These are phyloP conservation scores for Hippasteria phrygiana DNA, from an alignment of 53 echinoderm and acorn worm species.

Conservation along the genomic window DNA sequence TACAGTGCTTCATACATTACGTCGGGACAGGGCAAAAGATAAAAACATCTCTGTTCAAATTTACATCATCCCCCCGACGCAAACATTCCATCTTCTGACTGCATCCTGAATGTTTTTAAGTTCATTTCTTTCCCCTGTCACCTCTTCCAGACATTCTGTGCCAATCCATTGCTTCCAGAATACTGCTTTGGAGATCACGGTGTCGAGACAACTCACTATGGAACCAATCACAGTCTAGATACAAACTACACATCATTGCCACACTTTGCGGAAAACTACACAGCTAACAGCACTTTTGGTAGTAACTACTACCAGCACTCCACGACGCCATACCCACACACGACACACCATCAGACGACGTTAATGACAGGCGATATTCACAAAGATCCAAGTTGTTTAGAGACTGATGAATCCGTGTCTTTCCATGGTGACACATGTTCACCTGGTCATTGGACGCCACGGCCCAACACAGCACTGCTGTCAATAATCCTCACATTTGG, in stretches of 20 bases:
- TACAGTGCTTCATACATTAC: too few relatives aligned
- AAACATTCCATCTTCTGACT: too few relatives aligned
- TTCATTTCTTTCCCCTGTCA: neutral
- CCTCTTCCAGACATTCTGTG: conserved; percentile 68
- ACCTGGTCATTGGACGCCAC: conserved; percentile 68
- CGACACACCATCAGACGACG: conserved; percentile 6
- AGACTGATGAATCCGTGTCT: neutral
- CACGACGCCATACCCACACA: conserved; percentile 8
- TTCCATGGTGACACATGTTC: conserved; percentile 52
- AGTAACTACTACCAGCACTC: neutral
- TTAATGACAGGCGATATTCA: neutral
- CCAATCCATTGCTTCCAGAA: conserved; percentile 75
- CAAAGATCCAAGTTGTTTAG: conserved; percentile 32
- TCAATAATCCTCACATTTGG: conserved; percentile 94
- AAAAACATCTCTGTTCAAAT: too few relatives aligned
- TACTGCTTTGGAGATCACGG: conserved; percentile 68
- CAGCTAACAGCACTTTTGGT: neutral
- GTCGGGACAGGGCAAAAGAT: too few relatives aligned
- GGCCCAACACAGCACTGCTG: conserved; percentile 92
- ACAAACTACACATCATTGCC: conserved; percentile 10
- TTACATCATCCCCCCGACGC: too few relatives aligned
- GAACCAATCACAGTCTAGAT: conserved; percentile 4
- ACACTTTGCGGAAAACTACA: neutral
- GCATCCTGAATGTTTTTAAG: too few relatives aligned
- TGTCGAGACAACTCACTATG: neutral